Conservation (phyloP, 2,888 invertebrate genomes). For the Drosophila austrosaltans region DNA sequence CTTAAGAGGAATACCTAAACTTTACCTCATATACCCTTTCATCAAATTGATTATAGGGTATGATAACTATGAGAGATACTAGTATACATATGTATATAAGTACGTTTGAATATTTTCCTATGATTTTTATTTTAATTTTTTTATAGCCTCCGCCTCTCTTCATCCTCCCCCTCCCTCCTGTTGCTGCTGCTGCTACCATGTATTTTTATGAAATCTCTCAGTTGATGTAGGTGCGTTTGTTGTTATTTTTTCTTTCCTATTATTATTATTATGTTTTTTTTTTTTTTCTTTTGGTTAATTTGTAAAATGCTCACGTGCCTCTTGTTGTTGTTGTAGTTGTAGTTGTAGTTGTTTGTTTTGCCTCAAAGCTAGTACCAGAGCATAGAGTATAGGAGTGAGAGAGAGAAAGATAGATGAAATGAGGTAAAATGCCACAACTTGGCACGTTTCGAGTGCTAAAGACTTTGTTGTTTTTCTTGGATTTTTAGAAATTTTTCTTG, state of each 20-base stretch:
- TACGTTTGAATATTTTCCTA: slow-evolving; percentile 56
- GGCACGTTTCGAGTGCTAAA: slow-evolving; percentile 59
- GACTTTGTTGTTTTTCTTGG: slow-evolving; percentile 19
- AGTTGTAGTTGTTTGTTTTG: slow-evolving; percentile 26
- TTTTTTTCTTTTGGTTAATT: slow-evolving; percentile 41
- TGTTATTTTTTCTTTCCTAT: slow-evolving; percentile 24
- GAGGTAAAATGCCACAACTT: slow-evolving; percentile 45
- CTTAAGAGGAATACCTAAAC: too few species aligned
- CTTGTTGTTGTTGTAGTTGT: slow-evolving; percentile 12
- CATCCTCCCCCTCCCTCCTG: background rate
- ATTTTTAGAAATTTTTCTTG: slow-evolving; percentile 58
- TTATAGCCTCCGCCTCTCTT: slow-evolving; percentile 41
- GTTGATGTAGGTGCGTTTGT: slow-evolving; percentile 46
- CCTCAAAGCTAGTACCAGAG: slow-evolving; percentile 7
- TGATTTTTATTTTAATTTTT: slow-evolving; percentile 61
- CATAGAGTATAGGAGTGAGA: background rate
- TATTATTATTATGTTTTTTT: slow-evolving; percentile 26
- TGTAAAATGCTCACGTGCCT: slow-evolving; percentile 69
- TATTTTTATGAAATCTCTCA: slow-evolving; percentile 64
- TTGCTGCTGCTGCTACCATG: slow-evolving; percentile 11
- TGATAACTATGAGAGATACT: background rate
- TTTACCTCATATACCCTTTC: too few species aligned
- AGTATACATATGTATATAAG: background rate
- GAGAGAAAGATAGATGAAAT: background rate
- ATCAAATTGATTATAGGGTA: background rate